Evolutionary conservation across 2,888 invertebrate species (phyloP).

Genomic region (Sphinx pinastri): DNA sequence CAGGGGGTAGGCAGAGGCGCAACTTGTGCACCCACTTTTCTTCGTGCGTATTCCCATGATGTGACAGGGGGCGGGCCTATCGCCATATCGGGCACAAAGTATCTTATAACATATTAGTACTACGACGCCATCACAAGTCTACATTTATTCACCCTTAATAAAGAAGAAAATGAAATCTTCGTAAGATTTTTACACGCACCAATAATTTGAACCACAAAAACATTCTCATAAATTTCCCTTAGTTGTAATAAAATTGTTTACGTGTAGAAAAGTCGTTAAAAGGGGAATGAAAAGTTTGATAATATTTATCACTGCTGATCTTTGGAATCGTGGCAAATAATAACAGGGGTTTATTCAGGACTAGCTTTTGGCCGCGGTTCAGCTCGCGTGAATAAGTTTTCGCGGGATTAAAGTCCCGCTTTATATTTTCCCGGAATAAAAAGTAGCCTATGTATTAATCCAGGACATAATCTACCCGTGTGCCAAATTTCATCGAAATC

Average conservation of each 20-base stretch:
- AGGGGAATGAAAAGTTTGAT: slow-evolving; percentile 33
- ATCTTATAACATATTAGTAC: not conserved
- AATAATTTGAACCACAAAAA: slow-evolving; percentile 45
- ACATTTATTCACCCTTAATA: not conserved
- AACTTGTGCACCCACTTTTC: too few relatives aligned
- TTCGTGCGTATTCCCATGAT: too few relatives aligned
- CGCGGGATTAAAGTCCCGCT: too few relatives aligned
- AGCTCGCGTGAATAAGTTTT: too few relatives aligned
- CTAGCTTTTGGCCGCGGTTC: too few relatives aligned
- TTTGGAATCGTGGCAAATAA: not conserved
- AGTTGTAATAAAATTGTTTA: slow-evolving; percentile 51
- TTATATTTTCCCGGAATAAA: too few relatives aligned
- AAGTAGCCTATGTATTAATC: too few relatives aligned
- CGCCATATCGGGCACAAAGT: not conserved
- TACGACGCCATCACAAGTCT: not conserved
- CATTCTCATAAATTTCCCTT: slow-evolving; percentile 54
- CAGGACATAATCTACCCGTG: too few relatives aligned
- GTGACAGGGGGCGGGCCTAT: too few relatives aligned
- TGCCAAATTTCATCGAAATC: too few relatives aligned
- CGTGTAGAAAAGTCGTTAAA: slow-evolving; percentile 38
- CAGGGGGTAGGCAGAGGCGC: too few relatives aligned
- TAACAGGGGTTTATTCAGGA: not conserved
- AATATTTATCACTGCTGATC: not conserved
- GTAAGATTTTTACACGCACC: slow-evolving; percentile 27
- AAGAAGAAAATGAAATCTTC: slow-evolving; percentile 6